phyloP scores from a whole-genome alignment of 2,888 invertebrate genomes.

The Tenthredo amoena region DNA sequence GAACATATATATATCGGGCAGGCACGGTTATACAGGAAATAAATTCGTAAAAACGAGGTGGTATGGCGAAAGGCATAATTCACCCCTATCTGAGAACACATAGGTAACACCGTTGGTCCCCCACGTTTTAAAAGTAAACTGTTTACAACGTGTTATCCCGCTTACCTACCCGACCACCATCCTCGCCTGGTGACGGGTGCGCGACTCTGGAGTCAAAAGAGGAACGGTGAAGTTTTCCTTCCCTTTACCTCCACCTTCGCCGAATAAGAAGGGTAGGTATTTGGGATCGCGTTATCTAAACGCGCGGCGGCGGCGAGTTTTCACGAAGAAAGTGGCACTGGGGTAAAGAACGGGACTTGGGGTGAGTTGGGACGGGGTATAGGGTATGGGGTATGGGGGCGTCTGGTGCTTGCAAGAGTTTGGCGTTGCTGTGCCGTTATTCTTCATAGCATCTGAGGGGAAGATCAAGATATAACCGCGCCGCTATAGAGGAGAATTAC shows the following conservation, averaged over 20 bases:
- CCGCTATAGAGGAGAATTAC: constrained; percentile 42
- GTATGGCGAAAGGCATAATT: constrained; percentile 67
- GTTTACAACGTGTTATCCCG: constrained; percentile 65
- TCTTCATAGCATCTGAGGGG: constrained; percentile 52
- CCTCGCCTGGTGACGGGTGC: background rate
- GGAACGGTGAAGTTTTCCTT: background rate
- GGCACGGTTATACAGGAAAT: constrained; percentile 63
- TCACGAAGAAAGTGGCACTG: constrained; percentile 56
- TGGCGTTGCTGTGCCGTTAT: constrained; percentile 50
- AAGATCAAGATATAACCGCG: constrained; percentile 75
- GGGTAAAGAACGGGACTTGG: constrained; percentile 50
- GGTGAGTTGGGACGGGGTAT: constrained; percentile 38
- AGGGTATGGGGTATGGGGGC: constrained; percentile 46
- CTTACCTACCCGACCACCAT: background rate
- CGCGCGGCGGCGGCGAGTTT: constrained; percentile 61
- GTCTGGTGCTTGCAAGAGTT: constrained; percentile 20
- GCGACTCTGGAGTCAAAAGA: constrained; percentile 29
- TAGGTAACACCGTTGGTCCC: constrained; percentile 71
- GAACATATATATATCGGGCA: background rate
- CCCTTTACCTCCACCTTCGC: background rate
- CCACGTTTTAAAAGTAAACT: constrained; percentile 69
- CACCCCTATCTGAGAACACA: constrained; percentile 76
- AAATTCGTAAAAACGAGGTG: constrained; percentile 75
- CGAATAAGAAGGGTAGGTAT: constrained; percentile 34
- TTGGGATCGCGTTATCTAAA: constrained; percentile 70